Base-by-base conservation (phyloP, 2,797 vertebrate genomes). In the Alca torda region DNA sequence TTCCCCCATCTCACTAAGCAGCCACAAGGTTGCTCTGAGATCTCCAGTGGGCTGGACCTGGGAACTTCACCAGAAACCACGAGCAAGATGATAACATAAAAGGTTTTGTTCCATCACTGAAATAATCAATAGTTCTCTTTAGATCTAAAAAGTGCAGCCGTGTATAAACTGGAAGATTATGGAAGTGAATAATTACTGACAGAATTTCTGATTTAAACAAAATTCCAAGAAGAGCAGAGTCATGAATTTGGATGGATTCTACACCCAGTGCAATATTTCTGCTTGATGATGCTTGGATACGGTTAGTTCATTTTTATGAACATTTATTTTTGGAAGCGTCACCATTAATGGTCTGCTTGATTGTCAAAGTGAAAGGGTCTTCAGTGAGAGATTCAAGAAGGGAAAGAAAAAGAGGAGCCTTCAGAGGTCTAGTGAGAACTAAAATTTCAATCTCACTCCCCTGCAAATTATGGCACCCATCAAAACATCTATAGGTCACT, bases 101-200 rank as follows among this genome's bases (percentile, higher is more conserved):
- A 79, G 7, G 5, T 7, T 76, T 91, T 84, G 51, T 57, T 64
- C 30, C 46, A 23, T 54, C 4, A 4, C 23, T 48, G 25, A 92
- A 87, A 72, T 82, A 91, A 95, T 93, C 83, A 69, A 78, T 81
- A 86, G 20, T 60, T 86, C 76, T 84, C 43, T 88, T 89, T 72
- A 69, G 16, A 60, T 59, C 57, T 84, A 56, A 79, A 89, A 88
- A 80, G 26, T 24, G 23, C 23, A 79, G n/a, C 24, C 3, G 3
- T 48, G 19, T 30, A 87, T 82, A 93, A 94, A 86, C 2, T 79
- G 23, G 61, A 87, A 87, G 21, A 65, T 53, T 91, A 69, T 23
- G n/a, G 33, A 94, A 51, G 7, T 61, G 28, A 91, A 35, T 65
- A 84, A 92, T 57, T 93, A 76, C 59, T 86, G 80, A 53, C 28